These are phyloP conservation scores for Idaea aversata DNA, from an alignment of 2,888 invertebrate species.

Conservation along the genomic window DNA sequence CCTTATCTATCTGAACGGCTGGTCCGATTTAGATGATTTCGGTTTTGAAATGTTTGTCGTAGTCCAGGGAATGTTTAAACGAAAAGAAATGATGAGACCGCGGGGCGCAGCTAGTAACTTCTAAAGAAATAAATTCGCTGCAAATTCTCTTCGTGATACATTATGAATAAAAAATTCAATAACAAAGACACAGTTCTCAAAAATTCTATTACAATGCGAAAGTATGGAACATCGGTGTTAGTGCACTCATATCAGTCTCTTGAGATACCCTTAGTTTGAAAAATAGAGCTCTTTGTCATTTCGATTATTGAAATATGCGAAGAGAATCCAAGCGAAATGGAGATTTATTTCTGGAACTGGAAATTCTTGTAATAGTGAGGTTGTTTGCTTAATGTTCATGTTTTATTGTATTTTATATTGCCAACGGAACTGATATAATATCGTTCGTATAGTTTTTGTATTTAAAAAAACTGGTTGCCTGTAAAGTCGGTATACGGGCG, in stretches of 20 bases:
- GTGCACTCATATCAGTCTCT: slow-evolving; percentile 25
- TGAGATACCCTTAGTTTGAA: slow-evolving; percentile 24
- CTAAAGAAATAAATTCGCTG: too few relatives aligned
- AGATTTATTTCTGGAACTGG: slow-evolving; percentile 14
- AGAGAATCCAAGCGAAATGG: slow-evolving; percentile 21
- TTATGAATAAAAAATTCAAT: not conserved
- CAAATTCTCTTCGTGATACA: not conserved
- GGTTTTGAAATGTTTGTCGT: too few relatives aligned
- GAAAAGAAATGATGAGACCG: too few relatives aligned
- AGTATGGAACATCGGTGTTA: slow-evolving; percentile 10
- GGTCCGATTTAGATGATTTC: too few relatives aligned
- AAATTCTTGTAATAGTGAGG: not conserved
- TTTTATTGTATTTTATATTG: not conserved
- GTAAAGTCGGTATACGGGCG: too few relatives aligned
- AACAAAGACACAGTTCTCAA: not conserved
- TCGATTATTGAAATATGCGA: slow-evolving; percentile 38
- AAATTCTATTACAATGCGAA: not conserved
- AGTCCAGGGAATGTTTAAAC: too few relatives aligned
- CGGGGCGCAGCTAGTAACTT: too few relatives aligned
- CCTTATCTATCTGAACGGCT: too few relatives aligned
- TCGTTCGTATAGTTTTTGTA: too few relatives aligned
- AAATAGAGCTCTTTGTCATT: slow-evolving; percentile 35
- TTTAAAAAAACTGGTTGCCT: too few relatives aligned
- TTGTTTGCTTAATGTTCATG: slow-evolving; percentile 6
- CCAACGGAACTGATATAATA: not conserved